These are phyloP conservation scores for Fratercula arctica DNA, from an alignment of 2,797 vertebrate genomes.

Conservation along the genomic window DNA sequence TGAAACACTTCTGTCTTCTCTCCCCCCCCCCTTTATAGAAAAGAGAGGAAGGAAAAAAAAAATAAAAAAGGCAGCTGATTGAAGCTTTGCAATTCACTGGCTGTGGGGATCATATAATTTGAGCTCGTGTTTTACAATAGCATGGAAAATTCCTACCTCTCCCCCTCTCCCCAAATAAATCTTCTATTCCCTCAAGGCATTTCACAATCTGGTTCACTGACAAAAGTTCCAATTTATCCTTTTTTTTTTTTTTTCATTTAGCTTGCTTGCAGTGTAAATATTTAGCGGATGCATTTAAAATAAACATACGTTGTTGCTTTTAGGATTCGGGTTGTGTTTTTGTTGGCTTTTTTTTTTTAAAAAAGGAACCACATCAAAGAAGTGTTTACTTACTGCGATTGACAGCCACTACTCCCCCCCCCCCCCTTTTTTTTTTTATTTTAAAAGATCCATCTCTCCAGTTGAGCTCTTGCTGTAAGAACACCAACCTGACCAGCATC, in stretches of 20 bases:
- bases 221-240: constrained; percentile 43
- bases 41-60: constrained; percentile 33
- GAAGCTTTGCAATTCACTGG: constrained; percentile 53
- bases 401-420: not conserved
- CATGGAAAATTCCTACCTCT: constrained; percentile 64
- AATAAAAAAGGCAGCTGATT: constrained; percentile 53
- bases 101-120: constrained; percentile 54
- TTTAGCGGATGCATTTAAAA: constrained; percentile 62
- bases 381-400: constrained; percentile 30
- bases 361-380: constrained; percentile 40
- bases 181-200: constrained; percentile 54
- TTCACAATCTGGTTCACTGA: constrained; percentile 61
- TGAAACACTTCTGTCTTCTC: constrained; percentile 37
- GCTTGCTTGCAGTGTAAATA: constrained; percentile 47
- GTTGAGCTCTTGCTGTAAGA: constrained; percentile 14
- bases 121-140: constrained; percentile 64
- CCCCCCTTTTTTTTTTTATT: not conserved
- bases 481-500: not conserved
- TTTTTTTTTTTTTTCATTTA: not conserved
- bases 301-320: constrained; percentile 61
- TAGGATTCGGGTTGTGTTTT: constrained; percentile 21
- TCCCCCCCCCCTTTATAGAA: constrained; percentile 5
- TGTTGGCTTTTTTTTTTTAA: not conserved
- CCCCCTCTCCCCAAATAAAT: constrained; percentile 60
- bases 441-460: constrained; percentile 15